Percentiles rank a stretch among this genome's conserved stretches.
These are phyloP conservation scores for Coptotermes formosanus DNA, from an alignment of 1,140 invertebrate genomes.

Conservation along the genomic window DNA sequence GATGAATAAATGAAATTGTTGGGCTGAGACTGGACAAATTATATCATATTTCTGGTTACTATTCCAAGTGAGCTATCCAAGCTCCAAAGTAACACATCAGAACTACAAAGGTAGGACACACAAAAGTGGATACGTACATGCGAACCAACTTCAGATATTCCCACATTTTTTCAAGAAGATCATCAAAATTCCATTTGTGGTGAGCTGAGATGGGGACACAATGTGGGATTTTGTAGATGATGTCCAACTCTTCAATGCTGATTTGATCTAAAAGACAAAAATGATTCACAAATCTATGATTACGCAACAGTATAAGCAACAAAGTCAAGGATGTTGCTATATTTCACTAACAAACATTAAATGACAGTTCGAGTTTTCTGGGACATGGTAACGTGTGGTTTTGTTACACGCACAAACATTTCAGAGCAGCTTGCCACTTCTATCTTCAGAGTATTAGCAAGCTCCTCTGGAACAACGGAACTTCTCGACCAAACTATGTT, in stretches of 20 bases:
- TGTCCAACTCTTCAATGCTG: constrained; percentile 93
- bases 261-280: constrained; percentile 72
- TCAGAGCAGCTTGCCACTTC: too few species aligned
- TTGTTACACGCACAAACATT: too few species aligned
- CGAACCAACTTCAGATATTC: constrained; percentile 92
- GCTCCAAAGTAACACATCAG: background rate
- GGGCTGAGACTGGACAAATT: background rate
- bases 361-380: too few species aligned
- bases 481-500: too few species aligned
- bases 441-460: too few species aligned
- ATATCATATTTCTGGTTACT: background rate
- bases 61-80: background rate
- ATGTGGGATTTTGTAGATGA: constrained; percentile 99
- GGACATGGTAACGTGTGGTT: too few species aligned
- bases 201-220: constrained; percentile 99
- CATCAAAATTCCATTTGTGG: constrained; percentile 99
- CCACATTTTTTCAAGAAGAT: constrained; percentile 99
- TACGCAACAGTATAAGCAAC: too few species aligned
- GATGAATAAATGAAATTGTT: background rate
- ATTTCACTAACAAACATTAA: too few species aligned
- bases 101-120: background rate
- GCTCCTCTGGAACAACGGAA: too few species aligned
- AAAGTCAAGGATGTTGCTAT: too few species aligned
- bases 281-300: background rate
- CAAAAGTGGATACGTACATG: constrained; percentile 68